Conservation (phyloP, 2,797 vertebrate species). For the Sebastes steindachneri region DNA sequence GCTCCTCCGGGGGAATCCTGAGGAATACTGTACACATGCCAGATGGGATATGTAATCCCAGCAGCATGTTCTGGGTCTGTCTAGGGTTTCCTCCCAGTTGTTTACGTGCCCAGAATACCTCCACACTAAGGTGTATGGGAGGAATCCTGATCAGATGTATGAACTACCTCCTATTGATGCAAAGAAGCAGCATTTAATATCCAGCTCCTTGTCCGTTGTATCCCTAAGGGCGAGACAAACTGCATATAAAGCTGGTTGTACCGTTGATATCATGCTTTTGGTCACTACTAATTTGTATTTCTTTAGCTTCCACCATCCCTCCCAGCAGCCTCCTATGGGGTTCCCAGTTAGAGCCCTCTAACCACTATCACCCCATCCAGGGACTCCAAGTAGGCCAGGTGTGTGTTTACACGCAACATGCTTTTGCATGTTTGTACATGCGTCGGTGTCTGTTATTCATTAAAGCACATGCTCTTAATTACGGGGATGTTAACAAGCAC, state of each 20-base stretch:
- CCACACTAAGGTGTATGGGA: not conserved
- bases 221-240: not conserved
- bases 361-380: not conserved
- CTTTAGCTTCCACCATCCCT: not conserved
- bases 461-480: constrained; percentile 49
- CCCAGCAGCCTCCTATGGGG: not conserved
- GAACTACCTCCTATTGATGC: not conserved
- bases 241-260: not conserved
- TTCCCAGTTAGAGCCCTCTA: not conserved
- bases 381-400: not conserved
- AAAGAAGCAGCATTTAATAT: constrained; percentile 4
- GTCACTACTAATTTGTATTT: not conserved
- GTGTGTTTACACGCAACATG: constrained; percentile 13
- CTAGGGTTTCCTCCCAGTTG: constrained; percentile 11
- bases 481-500: constrained; percentile 49
- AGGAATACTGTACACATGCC: constrained; percentile 15
- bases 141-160: constrained; percentile 1
- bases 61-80: constrained; percentile 8
- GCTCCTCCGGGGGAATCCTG: constrained; percentile 30
- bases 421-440: constrained; percentile 6
- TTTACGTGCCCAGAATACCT: constrained; percentile 16
- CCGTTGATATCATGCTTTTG: not conserved
- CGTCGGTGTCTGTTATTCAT: constrained; percentile 18
- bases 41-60: constrained; percentile 38
- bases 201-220: not conserved